Percentiles rank a stretch among this genome's conserved stretches.
Conservation (phyloP, 2,797 vertebrate genomes). For the Dryobates pubescens region DNA sequence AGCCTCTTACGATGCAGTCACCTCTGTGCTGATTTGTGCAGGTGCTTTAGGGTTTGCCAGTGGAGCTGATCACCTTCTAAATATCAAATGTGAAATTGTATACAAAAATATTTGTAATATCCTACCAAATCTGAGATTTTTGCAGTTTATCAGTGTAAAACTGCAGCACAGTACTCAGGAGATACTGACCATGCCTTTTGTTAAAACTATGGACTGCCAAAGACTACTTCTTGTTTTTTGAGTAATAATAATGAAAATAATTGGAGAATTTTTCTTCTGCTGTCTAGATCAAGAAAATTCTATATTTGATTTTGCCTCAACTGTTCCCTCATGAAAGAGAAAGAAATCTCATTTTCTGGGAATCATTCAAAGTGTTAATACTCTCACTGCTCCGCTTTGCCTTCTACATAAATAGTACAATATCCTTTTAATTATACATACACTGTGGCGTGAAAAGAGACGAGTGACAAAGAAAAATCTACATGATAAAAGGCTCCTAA, state of each 20-base stretch:
- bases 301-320: background rate
- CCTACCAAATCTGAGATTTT: background rate
- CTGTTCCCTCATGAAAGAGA: background rate
- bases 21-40: background rate
- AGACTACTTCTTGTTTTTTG: background rate
- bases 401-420: slow-evolving; percentile 35
- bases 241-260: background rate
- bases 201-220: background rate
- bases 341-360: slow-evolving; percentile 22
- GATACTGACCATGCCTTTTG: background rate
- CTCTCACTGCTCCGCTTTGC: background rate
- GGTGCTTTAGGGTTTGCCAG: background rate
- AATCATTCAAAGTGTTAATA: slow-evolving; percentile 19
- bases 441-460: background rate
- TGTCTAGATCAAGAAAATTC: background rate
- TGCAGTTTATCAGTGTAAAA: background rate
- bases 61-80: background rate
- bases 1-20: background rate
- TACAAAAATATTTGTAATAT: background rate
- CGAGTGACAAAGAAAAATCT: background rate
- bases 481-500: slow-evolving; percentile 19
- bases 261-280: background rate
- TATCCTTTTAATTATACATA: slow-evolving; percentile 47
- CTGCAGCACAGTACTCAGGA: background rate
- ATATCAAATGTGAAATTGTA: background rate